Evolutionary conservation across 2,888 invertebrate species (phyloP).

Genomic region (Hypercompe scribonia): DNA sequence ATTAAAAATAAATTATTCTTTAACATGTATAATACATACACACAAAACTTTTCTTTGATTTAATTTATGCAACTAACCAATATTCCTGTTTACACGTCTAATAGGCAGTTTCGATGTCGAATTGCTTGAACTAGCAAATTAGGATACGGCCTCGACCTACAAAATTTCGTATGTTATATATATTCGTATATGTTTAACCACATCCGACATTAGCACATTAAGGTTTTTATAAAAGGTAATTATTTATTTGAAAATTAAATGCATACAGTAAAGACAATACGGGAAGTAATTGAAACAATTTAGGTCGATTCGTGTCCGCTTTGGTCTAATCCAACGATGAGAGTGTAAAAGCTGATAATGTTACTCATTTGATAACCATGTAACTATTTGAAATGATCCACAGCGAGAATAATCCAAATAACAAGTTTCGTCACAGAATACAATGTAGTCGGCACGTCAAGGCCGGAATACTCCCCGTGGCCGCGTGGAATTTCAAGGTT

Average conservation of each 20-base stretch:
- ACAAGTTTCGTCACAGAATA: conserved; percentile 26
- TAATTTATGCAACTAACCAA: neutral
- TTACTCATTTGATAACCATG: conserved; percentile 9
- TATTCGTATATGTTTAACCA: neutral
- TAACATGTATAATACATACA: neutral
- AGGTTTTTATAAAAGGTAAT: neutral
- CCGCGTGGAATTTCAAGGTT: conserved; percentile 35
- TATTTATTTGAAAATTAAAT: neutral
- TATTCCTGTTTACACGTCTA: neutral
- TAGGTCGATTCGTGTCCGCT: neutral
- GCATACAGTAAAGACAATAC: neutral
- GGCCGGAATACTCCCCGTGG: conserved; percentile 48
- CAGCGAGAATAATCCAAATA: conserved; percentile 11
- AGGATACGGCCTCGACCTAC: neutral
- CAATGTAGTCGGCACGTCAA: conserved; percentile 30
- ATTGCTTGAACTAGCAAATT: neutral
- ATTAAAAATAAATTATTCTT: neutral
- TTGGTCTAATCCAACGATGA: neutral
- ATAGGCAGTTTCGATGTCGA: neutral
- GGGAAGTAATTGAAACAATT: conserved; percentile 1
- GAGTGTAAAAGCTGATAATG: conserved; percentile 8
- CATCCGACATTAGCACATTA: neutral
- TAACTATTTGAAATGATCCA: conserved; percentile 16
- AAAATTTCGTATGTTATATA: conserved; percentile 6
- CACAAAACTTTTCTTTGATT: neutral